Evolutionary conservation across 2,113 vertebrate genomes (phyloP).

Genomic region (Tretioscincus oriximinensis): DNA sequence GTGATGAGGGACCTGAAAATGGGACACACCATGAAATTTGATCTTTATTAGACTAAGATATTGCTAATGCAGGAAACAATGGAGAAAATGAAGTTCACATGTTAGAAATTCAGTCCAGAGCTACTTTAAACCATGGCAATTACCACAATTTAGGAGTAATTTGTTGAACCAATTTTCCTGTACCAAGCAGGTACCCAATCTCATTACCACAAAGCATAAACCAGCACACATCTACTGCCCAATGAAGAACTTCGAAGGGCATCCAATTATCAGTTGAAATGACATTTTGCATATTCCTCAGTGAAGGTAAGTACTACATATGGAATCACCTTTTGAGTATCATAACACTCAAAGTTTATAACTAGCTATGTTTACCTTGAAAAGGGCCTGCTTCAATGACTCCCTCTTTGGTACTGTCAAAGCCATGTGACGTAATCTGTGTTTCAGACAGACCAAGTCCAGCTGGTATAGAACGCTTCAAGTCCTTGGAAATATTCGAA

Average conservation of each 20-base stretch:
- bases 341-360: neutral
- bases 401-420: slow-evolving; percentile 83
- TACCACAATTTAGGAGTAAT: neutral
- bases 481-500: slow-evolving; percentile 76
- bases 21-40: slow-evolving; percentile 70
- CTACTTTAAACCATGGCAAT: neutral
- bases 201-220: neutral
- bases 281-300: neutral
- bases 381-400: slow-evolving; percentile 80
- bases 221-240: neutral
- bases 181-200: neutral
- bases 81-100: slow-evolving; percentile 16
- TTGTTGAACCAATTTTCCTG: neutral
- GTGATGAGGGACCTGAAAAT: slow-evolving; percentile 87
- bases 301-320: neutral
- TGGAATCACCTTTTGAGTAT: neutral
- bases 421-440: slow-evolving; percentile 78
- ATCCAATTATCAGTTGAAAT: neutral
- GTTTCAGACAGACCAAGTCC: slow-evolving; percentile 85
- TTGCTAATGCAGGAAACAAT: slow-evolving; percentile 31
- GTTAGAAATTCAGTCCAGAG: neutral
- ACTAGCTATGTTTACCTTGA: slow-evolving; percentile 75
- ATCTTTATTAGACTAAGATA: slow-evolving; percentile 33
- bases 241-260: neutral
- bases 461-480: slow-evolving; percentile 74